phyloP scores from a whole-genome alignment of 1,140 invertebrate genomes.

The Drosophila azteca region DNA sequence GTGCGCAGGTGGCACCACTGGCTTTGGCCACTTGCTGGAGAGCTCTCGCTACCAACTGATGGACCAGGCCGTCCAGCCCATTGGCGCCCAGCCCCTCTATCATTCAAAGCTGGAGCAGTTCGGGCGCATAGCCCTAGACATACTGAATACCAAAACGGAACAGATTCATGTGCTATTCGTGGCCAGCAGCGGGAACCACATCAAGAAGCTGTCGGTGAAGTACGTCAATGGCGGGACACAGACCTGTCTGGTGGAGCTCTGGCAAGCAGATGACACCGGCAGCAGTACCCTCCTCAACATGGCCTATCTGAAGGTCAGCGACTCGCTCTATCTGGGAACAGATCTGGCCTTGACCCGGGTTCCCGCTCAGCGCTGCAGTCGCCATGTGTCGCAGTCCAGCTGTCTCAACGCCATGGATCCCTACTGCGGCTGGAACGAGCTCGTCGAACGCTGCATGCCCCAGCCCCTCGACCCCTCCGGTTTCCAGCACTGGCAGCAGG shows the following conservation, averaged over 20 bases:
- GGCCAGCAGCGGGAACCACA: constrained; percentile 88
- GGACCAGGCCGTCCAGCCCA: constrained; percentile 92
- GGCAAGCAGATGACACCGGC: constrained; percentile 87
- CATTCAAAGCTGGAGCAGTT: constrained; percentile 89
- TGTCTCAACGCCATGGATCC: constrained; percentile 95
- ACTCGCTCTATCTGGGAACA: constrained; percentile 93
- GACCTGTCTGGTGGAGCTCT: constrained; percentile 93
- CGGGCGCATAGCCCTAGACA: constrained; percentile 92
- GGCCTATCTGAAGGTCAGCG: constrained; percentile 91
- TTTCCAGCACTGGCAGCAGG: constrained; percentile 89
- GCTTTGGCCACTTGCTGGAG: constrained; percentile 85
- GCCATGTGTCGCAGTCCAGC: constrained; percentile 88
- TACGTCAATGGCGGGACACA: constrained; percentile 87
- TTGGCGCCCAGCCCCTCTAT: constrained; percentile 88
- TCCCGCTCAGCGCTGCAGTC: constrained; percentile 90
- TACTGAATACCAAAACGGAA: constrained; percentile 87
- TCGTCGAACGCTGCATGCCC: constrained; percentile 88
- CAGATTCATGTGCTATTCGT: constrained; percentile 91
- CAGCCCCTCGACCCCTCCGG: constrained; percentile 87
- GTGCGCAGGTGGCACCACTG: constrained; percentile 84
- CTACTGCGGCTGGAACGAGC: constrained; percentile 96
- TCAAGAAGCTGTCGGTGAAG: constrained; percentile 92
- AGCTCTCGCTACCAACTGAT: constrained; percentile 93
- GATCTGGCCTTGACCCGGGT: constrained; percentile 89
- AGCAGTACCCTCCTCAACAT: constrained; percentile 85